Evolutionary conservation across 2,888 invertebrate species (phyloP).

Genomic region (Callosobruchus maculatus): DNA sequence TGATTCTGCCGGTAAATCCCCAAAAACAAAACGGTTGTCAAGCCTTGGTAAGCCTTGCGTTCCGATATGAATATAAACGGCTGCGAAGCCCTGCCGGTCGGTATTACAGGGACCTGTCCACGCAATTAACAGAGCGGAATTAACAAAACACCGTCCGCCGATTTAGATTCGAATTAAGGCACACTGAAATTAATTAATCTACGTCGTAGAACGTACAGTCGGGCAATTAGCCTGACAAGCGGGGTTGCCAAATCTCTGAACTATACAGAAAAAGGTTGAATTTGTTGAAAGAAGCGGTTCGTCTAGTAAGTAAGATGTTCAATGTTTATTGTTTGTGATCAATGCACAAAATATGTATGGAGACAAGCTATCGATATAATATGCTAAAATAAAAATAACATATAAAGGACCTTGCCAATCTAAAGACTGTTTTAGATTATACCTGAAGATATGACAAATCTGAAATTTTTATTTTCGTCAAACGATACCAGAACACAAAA

Average conservation of each 20-base stretch:
- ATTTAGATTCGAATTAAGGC: constrained; percentile 50
- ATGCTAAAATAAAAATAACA: no score
- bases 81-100: constrained; percentile 8
- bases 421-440: no score
- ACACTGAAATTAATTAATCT: constrained; percentile 50
- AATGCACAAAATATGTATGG: no score
- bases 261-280: background rate
- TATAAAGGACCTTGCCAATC: no score
- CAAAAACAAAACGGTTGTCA: background rate
- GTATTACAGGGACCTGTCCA: constrained; percentile 43
- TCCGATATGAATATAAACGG: constrained; percentile 18
- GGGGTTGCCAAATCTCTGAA: background rate
- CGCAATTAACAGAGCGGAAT: constrained; percentile 49
- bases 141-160: constrained; percentile 48
- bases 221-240: constrained; percentile 46
- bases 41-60: background rate
- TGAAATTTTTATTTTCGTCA: no score
- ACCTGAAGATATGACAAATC: no score
- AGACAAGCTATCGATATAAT: no score
- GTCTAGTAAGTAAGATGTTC: no score
- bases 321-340: no score
- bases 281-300: background rate
- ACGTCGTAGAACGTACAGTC: constrained; percentile 47
- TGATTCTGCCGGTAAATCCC: background rate
- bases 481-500: no score